Percentiles rank a stretch among this genome's conserved stretches.
Conservation (phyloP, 92 coral and sea anemone genomes). For the Siderastrea siderea region DNA sequence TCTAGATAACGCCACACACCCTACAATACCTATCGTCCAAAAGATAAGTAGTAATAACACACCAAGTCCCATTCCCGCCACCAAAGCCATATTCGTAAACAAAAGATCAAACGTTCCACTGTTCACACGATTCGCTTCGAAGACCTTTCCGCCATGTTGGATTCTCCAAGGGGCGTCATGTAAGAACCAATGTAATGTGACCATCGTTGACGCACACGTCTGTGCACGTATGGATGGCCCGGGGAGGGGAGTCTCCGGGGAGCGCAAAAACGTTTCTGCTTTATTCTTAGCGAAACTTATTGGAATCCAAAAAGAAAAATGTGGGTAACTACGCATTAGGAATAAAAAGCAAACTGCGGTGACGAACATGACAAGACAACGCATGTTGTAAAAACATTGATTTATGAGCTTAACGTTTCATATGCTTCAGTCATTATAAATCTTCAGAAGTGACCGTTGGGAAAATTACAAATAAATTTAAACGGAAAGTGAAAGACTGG, state of each 20-base stretch:
- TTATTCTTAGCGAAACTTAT: too few species aligned
- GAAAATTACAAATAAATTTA: too few species aligned
- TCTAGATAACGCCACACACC: conserved; percentile 92
- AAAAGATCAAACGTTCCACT: not conserved
- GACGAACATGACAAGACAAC: too few species aligned
- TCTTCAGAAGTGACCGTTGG: too few species aligned
- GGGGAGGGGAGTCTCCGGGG: not conserved
- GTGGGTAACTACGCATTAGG: too few species aligned
- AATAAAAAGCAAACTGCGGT: too few species aligned
- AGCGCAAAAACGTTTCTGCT: too few species aligned
- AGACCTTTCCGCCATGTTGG: conserved; percentile 11
- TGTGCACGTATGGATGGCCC: not conserved
- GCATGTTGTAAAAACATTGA: too few species aligned
- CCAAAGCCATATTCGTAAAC: conserved; percentile 79
- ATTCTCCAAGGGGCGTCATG: not conserved
- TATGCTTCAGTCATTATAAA: too few species aligned
- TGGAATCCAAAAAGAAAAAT: too few species aligned
- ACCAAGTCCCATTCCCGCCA: conserved; percentile 96
- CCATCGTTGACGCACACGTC: not conserved
- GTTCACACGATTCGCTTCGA: not conserved
- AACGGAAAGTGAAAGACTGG: too few species aligned
- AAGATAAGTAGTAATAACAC: conserved; percentile 84
- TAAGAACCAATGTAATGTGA: not conserved
- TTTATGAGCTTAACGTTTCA: too few species aligned
- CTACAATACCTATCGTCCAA: conserved; percentile 93